Evolutionary conservation across 2,113 vertebrate genomes (phyloP).

Genomic region (Platichthys stellatus): DNA sequence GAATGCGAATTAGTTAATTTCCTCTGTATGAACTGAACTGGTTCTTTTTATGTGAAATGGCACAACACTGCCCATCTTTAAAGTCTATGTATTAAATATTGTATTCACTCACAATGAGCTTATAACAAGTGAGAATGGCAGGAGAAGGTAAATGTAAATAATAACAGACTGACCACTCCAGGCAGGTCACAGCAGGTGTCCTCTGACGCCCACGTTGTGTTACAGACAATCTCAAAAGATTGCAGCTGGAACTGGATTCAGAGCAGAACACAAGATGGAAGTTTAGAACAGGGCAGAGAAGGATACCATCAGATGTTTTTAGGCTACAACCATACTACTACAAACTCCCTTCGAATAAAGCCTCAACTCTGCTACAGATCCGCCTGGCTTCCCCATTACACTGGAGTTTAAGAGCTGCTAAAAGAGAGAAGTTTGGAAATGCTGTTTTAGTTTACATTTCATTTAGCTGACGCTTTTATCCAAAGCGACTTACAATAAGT

Average conservation of each 20-base stretch:
- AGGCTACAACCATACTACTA: too few relatives aligned
- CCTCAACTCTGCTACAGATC: too few relatives aligned
- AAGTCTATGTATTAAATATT: too few relatives aligned
- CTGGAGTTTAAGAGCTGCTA: too few relatives aligned
- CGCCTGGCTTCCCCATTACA: too few relatives aligned
- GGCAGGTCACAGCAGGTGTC: constrained; percentile 94
- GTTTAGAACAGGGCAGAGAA: not conserved
- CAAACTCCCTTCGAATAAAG: too few relatives aligned
- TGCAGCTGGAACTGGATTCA: constrained; percentile 89
- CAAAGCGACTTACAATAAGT: too few relatives aligned
- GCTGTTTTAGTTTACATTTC: too few relatives aligned
- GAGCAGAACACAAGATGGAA: not conserved
- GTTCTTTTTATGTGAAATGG: not conserved
- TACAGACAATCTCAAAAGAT: constrained; percentile 88
- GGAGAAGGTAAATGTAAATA: not conserved
- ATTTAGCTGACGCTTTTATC: too few relatives aligned
- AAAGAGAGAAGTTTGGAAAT: too few relatives aligned
- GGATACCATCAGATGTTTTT: too few relatives aligned
- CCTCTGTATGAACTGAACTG: not conserved
- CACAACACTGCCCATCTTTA: not conserved
- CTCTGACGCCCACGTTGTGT: constrained; percentile 84
- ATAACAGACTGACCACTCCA: constrained; percentile 79
- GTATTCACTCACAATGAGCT: not conserved
- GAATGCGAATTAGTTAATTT: too few relatives aligned
- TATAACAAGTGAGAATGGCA: not conserved